Conservation (phyloP, 2,888 invertebrate genomes). For the Amorpha juglandis region DNA sequence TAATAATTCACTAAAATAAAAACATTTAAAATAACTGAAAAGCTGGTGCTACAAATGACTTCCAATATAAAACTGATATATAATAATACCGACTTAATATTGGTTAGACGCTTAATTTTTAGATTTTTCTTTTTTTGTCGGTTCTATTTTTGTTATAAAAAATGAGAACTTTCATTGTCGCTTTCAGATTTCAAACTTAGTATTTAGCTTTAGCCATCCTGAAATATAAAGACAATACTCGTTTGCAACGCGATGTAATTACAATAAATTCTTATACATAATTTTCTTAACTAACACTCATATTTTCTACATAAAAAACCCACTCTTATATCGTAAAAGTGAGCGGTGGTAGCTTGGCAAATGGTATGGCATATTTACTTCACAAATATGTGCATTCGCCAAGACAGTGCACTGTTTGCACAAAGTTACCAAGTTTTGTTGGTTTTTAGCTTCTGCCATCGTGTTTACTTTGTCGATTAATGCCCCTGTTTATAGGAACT, state of each 20-base stretch:
- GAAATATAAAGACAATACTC: neutral
- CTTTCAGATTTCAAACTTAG: too few species aligned
- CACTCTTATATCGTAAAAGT: constrained; percentile 26
- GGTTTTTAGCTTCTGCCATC: constrained; percentile 14
- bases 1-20: too few species aligned
- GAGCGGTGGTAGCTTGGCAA: constrained; percentile 53
- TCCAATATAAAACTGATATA: too few species aligned
- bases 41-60: too few species aligned
- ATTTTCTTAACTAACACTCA: neutral
- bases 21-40: too few species aligned
- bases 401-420: constrained; percentile 23
- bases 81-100: too few species aligned
- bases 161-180: too few species aligned
- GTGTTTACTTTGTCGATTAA: constrained; percentile 16
- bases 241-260: neutral
- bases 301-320: neutral
- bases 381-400: constrained; percentile 40
- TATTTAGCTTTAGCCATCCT: neutral
- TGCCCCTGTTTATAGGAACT: constrained; percentile 4
- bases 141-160: too few species aligned
- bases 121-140: too few species aligned
- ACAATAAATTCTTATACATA: neutral
- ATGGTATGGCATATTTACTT: constrained; percentile 53
- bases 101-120: too few species aligned
- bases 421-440: constrained; percentile 22